Evolutionary conservation across 2,888 invertebrate species (phyloP), one percentile per base, ranked within the genome.

Genomic region (Cheiracanthium punctorium): DNA sequence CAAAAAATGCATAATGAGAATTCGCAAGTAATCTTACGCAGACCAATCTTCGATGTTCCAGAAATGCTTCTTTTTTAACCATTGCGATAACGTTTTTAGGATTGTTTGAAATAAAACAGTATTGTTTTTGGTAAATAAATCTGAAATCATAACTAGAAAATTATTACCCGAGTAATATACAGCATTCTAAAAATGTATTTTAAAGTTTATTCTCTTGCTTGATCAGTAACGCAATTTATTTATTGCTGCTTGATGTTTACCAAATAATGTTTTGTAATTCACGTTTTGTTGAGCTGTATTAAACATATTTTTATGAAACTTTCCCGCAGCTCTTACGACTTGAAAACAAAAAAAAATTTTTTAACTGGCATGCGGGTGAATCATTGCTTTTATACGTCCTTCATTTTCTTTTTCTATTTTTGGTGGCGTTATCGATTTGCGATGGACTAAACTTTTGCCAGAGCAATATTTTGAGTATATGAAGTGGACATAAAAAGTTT

Each of bases 221-320:
- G 7, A 48, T 41, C 48, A 28, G 33, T n/a, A 48, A 74, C 74
- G 74, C 29, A 74, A 74, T 67, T 70, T 81, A 81, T 81, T 81
- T 70, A 81, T 81, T 74, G 74, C 67, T 52, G 69, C 74, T 74
- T 74, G 52, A 29, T 52, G 28, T 48, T 70, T 29, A 52, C 69
- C 32, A 64, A 67, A 69, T 74, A 81, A 74, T 81, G 81, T 75
- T 81, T 81, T 75, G 81, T 75, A 81, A 81, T 81, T 74, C 81
- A 52, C 69, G 67, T 81, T 41, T 69, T 20, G 33, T 69, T 48
- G 8, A 10, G 10, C 17, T 10, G 48, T 17, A 17, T 48, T 48
- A 17, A 10, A 17, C n/a, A n/a, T 17, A 2, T 48, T 48, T 48
- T 48, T 48, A 48, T 17, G 48, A n/a, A 5, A 48, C 17, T 2